These are phyloP conservation scores for Nycticebus coucang DNA, from an alignment of 2,113 vertebrate species.

Conservation along the genomic window DNA sequence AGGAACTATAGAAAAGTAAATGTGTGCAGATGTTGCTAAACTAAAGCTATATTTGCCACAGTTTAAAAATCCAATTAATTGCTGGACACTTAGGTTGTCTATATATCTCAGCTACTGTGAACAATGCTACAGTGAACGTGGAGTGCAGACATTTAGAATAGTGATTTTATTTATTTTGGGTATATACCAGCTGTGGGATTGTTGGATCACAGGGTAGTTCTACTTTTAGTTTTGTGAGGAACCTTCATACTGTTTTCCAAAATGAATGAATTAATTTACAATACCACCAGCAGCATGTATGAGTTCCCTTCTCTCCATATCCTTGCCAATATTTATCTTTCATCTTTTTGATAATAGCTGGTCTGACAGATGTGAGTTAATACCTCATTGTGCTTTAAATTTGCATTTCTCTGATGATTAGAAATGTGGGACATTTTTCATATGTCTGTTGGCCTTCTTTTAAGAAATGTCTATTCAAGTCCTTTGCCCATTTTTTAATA, in stretches of 20 bases:
- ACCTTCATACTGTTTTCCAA: not conserved
- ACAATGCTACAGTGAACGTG: not conserved
- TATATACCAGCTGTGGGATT: not conserved
- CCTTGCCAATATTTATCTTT: not conserved
- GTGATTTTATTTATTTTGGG: not conserved
- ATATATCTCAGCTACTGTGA: not conserved
- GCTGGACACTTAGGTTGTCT: not conserved
- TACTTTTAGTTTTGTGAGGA: not conserved
- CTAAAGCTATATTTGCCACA: not conserved
- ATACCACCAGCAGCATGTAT: not conserved
- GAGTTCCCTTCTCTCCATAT: not conserved
- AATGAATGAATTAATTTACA: not conserved
- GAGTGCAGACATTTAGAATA: not conserved
- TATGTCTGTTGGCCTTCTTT: not conserved
- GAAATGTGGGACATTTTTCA: not conserved
- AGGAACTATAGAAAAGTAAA: not conserved
- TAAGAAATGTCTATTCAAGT: not conserved
- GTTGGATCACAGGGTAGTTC: not conserved
- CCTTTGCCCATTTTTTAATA: not conserved
- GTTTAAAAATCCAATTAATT: not conserved
- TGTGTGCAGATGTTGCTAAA: constrained; percentile 30
- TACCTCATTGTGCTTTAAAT: not conserved
- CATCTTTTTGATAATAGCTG: not conserved
- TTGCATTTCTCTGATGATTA: not conserved
- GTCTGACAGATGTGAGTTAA: not conserved